Evolutionary conservation across 1,140 invertebrate genomes (phyloP).

Genomic region (Listronotus oregonensis): DNA sequence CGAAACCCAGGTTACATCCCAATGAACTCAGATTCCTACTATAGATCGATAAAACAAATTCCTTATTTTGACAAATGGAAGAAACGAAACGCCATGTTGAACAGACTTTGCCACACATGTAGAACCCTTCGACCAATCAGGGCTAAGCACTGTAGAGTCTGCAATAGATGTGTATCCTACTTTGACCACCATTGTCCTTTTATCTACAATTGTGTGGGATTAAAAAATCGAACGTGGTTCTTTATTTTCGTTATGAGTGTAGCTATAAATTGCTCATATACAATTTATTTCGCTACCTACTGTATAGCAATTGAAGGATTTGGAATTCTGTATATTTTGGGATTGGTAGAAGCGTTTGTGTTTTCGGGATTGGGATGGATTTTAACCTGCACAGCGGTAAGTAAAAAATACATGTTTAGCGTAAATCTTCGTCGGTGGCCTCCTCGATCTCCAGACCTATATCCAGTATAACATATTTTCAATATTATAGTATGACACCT

Average conservation of each 20-base stretch:
- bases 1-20: slow-evolving; percentile 88
- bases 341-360: slow-evolving; percentile 78
- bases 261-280: slow-evolving; percentile 83
- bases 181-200: slow-evolving; percentile 96
- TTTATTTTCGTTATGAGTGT: slow-evolving; percentile 85
- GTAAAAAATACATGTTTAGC: slow-evolving; percentile 50
- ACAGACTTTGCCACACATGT: slow-evolving; percentile 88
- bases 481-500: too few relatives aligned
- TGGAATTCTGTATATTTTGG: slow-evolving; percentile 79
- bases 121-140: slow-evolving; percentile 76
- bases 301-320: slow-evolving; percentile 85
- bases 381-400: slow-evolving; percentile 85
- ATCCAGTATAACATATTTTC: too few relatives aligned
- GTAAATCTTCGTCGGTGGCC: neutral
- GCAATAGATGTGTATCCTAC: slow-evolving; percentile 88
- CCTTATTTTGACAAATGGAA: slow-evolving; percentile 90
- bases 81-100: slow-evolving; percentile 82
- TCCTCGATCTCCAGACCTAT: too few relatives aligned
- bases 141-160: slow-evolving; percentile 87
- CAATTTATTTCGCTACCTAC: slow-evolving; percentile 87
- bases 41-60: slow-evolving; percentile 85
- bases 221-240: slow-evolving; percentile 89
- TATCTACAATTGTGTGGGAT: slow-evolving; percentile 91
- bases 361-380: slow-evolving; percentile 87
- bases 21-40: slow-evolving; percentile 86